Evolutionary conservation across 2,888 invertebrate species (phyloP).

Genomic region (Drosophila nr. medialis): DNA sequence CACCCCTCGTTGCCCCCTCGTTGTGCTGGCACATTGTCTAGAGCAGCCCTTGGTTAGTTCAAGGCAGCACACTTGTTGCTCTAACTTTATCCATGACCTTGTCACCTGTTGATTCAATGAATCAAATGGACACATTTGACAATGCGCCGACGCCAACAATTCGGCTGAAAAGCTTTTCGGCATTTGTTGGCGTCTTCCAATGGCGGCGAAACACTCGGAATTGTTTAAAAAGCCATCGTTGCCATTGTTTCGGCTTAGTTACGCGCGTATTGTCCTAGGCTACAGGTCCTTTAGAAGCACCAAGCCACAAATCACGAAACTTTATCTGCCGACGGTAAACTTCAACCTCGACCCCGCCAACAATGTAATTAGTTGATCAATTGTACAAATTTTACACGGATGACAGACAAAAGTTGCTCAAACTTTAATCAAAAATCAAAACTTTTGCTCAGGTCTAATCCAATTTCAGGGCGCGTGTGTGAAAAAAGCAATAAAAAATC

Average conservation of each 20-base stretch:
- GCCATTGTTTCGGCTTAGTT: slow-evolving; percentile 70
- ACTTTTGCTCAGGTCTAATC: slow-evolving; percentile 21
- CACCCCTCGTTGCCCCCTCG: background rate
- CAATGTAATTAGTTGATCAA: slow-evolving; percentile 8
- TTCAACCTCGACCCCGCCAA: background rate
- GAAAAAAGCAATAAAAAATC: slow-evolving; percentile 8
- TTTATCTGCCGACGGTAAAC: slow-evolving; percentile 23
- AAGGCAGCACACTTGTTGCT: slow-evolving; percentile 60
- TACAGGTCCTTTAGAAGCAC: slow-evolving; percentile 11
- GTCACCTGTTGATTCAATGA: slow-evolving; percentile 62
- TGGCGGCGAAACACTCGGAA: slow-evolving; percentile 36
- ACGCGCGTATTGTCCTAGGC: slow-evolving; percentile 60
- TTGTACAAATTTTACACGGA: background rate
- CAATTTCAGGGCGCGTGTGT: slow-evolving; percentile 20
- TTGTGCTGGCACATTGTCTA: background rate
- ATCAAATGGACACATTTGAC: slow-evolving; percentile 22
- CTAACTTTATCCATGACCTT: slow-evolving; percentile 52
- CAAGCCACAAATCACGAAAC: background rate
- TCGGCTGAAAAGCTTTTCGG: slow-evolving; percentile 54
- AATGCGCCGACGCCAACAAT: slow-evolving; percentile 41
- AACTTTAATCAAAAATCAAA: slow-evolving; percentile 27
- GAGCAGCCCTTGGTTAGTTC: background rate
- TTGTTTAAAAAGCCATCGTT: slow-evolving; percentile 54
- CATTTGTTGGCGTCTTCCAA: slow-evolving; percentile 70
- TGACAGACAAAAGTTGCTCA: slow-evolving; percentile 23